Evolutionary conservation across 2,797 vertebrate genomes (phyloP), one percentile per base, ranked within the genome.

Genomic region (Scolopax bukidnonensis): DNA sequence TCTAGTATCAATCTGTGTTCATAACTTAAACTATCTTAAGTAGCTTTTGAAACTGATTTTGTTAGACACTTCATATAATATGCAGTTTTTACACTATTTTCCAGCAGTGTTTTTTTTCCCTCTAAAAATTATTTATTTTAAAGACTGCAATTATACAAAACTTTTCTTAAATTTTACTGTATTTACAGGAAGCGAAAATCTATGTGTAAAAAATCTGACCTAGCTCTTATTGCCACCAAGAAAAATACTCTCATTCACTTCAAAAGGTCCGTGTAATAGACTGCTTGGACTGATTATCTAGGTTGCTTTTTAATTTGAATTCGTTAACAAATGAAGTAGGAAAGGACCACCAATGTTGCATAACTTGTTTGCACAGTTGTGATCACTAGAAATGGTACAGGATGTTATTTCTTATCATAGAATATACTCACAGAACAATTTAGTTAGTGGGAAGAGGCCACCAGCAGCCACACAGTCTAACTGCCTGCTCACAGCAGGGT

Each of bases 71-170:
- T 84, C 41, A 71, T 4, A 32, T 50, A 45, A 78, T 36, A 74
- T 43, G 5, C 20, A 6, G 4, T 0, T 10, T 56, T 60, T 54
- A 33, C 11, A 45, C 25, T 75, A 21, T n/a, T 84, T 84, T 70
- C 33, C 12, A 70, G 25, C 3, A 18, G 33, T 8, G 6, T 11
- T 1, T 18, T 64, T 33, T 9, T 8, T 9, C 2, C 11, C 8
- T 57, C 33, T 47, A 67, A 70, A 63, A 71, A 79, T 2, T 3
- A 33, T 5, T 24, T 48, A 1, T 61, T 76, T 71, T 45, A 54
- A 75, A 61, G 13, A 83, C 9, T 41, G 12, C 5, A 68, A 23
- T 68, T 50, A 33, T 23, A 48, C 23, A 54, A 51, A 84, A 69
- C 64, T 45, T 19, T 48, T 48, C 47, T 48, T 48, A 7, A 50